Evolutionary conservation across 2,113 vertebrate species (phyloP), one percentile per base, ranked within the genome.

Genomic region (Callocephalon fimbriatum): DNA sequence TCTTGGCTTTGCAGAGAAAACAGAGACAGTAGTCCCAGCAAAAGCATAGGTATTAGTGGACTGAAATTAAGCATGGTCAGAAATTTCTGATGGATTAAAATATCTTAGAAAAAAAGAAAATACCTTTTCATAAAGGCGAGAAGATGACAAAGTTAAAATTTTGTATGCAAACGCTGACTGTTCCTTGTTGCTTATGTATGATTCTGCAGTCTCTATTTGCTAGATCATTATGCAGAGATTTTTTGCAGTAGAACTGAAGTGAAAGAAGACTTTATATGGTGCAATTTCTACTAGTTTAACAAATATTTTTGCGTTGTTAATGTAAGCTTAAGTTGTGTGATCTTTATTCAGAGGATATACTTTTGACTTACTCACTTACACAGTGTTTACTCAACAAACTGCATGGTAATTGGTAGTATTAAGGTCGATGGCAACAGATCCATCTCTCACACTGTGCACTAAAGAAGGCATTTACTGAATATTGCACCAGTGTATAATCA

Each of bases 331-430:
- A 82, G 53, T 62, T 75, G 74, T 58, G n/a, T 90, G 93, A 47
- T 61, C 73, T 72, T 96, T 93, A 87, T 95, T 94, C 81, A 76
- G 65, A 82, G 61, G 44, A 72, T 74, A 40, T 44, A 61, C 51
- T 78, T 78, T 48, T 53, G 80, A 68, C 74, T 84, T 77, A 56
- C 84, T 94, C 35, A 12, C 70, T 92, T 63, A 68, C 53, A 48
- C 65, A 42, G 65, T 82, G 85, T 91, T 95, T 93, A 85, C 90
- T 94, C 89, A 85, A 75, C 87, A 94, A 82, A 66, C 77, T 0
- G 0, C 68, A 37, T n/a, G 32, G 65, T 75, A 85, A 90, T 93
- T 1, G 1, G 58, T 44, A 35, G 62, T 29, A 79, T 79, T 95
- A 79, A 95, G 85, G 95, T 93, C 90, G 82, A 14, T 44, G 48